Evolutionary conservation across 2,888 invertebrate species (phyloP), one percentile per base, ranked within the genome.

Genomic region (Nemotelus nigrinus): DNA sequence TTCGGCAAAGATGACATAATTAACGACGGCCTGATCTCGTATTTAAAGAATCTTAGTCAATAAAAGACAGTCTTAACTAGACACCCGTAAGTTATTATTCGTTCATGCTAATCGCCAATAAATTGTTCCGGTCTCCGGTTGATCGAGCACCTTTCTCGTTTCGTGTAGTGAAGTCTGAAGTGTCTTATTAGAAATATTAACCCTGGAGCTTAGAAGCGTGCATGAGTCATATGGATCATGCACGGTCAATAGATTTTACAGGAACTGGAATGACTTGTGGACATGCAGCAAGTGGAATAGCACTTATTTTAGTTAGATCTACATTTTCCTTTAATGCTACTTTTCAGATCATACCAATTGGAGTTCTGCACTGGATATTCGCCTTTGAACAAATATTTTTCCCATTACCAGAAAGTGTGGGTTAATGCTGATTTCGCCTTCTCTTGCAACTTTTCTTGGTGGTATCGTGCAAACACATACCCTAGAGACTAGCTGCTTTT

Each of bases 21-120:
- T 74, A 74, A 74, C 74, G 74, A 74, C 74, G 74, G 60, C 48
- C 44, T 74, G 74, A 74, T 60, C 60, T 41, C 41, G 60, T 63
- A 48, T 25, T 45, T 47, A 71, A 71, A 71, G 71, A 10, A 55
- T 7, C 57, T 55, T 57, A 71, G 53, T 57, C 41, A 71, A 57
- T 71, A 74, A 74, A 63, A 60, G 74, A 74, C 60, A 48, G 74
- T 10, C 50, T 60, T 55, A 63, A 48, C 74, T 74, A 74, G 74
- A 63, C 74, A 60, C 48, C 60, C 74, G 74, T 74, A 74, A 74
- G 60, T 74, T 74, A 74, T 74, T 60, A 74, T 60, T 74, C 57
- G 50, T 63, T 48, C 74, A 74, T 74, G 74, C 74, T 74, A 74
- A 74, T 74, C 74, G 74, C 63, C 74, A 74, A 74, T 74, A 74